Base-by-base conservation (phyloP, 1,140 invertebrate species). In the Zaprionus vittiger region DNA sequence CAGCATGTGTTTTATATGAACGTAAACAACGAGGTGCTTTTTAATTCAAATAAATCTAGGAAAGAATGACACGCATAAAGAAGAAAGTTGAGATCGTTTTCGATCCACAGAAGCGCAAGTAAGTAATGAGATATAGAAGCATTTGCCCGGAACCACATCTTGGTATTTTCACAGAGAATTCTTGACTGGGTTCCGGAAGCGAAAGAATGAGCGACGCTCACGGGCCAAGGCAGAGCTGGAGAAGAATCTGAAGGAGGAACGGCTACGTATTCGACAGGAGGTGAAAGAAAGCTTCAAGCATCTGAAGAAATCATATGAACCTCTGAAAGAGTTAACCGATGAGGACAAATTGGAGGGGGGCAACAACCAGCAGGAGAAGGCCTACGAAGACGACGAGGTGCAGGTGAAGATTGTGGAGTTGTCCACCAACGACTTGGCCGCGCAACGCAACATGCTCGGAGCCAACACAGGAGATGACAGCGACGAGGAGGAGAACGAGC, bases 361-460 rank as follows among this genome's bases (percentile, higher is more conserved):
- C 26, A 5, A 15, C 93, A 95, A 81, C 38, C 12, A 52, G 20
- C 94, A 95, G 38, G 94, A 95, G 80, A 94, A 95, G 15, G 95
- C 96, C 79, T 96, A 95, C 80, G 95, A 96, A 92, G 94, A 95
- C 80, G 95, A 95, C n/a, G 95, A 96, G 83, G 95, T 96, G 6
- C 95, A 95, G 80, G 95, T 97, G 5, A 96, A 96, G 93, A 95
- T 97, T 64, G 93, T 96, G 0, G 96, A 96, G 86, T 91, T 97
- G 14, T 95, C 95, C 31, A 93, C 95, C 54, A 94, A 95, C 56
- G 95, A 95, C 38, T 93, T 96, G 57, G 94, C 95, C 9, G 94
- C 95, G 64, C 94, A 94, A 81, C 94, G 95, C 75, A 95, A 95
- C 84, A 95, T 95, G 92, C 96, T 96, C 69, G 96, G 96, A 9